Conservation (phyloP, 2,888 invertebrate species). For the Drosophila pseudotalamancana region DNA sequence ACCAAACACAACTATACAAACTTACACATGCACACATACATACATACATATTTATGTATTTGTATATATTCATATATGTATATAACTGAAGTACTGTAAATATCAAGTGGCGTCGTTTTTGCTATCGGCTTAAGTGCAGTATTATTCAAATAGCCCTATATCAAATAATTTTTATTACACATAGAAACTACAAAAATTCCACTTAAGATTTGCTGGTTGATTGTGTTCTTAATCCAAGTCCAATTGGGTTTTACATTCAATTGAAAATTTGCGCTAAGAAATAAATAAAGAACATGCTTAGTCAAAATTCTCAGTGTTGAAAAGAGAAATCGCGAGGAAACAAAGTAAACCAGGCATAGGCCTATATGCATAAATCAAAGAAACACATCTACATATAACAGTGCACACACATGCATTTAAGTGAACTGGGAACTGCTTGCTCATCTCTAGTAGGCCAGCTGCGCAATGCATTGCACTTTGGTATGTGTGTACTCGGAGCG, state of each 20-base stretch:
- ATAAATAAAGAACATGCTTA: background rate
- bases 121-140: background rate
- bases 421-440: background rate
- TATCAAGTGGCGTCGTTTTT: background rate
- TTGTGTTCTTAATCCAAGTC: background rate
- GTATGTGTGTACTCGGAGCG: no score
- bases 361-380: background rate
- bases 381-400: background rate
- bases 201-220: background rate
- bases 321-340: background rate
- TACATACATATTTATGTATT: background rate
- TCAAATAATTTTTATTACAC: background rate
- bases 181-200: conserved; percentile 1
- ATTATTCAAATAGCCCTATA: background rate
- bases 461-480: conserved; percentile 5
- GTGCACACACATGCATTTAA: no score
- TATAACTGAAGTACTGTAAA: background rate
- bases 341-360: background rate
- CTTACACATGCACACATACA: background rate
- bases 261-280: background rate
- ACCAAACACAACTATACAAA: background rate
- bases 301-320: background rate
- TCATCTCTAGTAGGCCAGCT: background rate
- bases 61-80: background rate
- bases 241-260: background rate